These are phyloP conservation scores for Chrysomallon squamiferum DNA, from an alignment of 1,140 invertebrate species.

Conservation along the genomic window DNA sequence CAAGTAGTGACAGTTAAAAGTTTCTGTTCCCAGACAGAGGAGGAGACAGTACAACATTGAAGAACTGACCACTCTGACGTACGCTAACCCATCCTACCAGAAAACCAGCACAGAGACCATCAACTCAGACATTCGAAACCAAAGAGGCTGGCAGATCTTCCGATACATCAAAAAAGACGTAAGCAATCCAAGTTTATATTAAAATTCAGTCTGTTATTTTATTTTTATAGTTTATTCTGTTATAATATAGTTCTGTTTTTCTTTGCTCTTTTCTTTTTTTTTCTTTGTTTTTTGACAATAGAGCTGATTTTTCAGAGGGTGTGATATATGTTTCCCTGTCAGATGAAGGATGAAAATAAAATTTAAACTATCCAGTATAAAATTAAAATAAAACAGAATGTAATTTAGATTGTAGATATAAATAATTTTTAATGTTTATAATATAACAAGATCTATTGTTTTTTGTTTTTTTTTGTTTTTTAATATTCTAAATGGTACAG, in stretches of 20 bases:
- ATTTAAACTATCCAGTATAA: no score
- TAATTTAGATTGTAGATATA: no score
- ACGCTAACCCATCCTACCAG: constrained; percentile 82
- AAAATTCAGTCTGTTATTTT: not conserved
- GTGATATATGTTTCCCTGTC: no score
- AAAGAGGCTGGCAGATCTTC: constrained; percentile 73
- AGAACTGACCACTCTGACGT: constrained; percentile 74
- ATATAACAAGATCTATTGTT: no score
- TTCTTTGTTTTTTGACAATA: no score
- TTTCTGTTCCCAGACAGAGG: constrained; percentile 23
- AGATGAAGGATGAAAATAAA: no score
- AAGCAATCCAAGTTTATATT: constrained; percentile 17
- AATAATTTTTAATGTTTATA: no score
- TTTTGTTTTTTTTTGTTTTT: no score
- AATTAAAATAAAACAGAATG: no score
- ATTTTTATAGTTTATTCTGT: not conserved
- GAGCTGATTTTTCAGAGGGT: no score
- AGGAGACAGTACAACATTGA: constrained; percentile 33
- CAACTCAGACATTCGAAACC: constrained; percentile 54
- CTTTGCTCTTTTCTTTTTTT: not conserved
- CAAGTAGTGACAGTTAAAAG: no score
- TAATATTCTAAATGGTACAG: no score
- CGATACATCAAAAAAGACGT: constrained; percentile 72
- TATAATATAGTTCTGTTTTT: not conserved
- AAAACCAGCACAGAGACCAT: constrained; percentile 68